Base-by-base conservation (phyloP, 2,888 invertebrate species). In the Acleris holmiana region DNA sequence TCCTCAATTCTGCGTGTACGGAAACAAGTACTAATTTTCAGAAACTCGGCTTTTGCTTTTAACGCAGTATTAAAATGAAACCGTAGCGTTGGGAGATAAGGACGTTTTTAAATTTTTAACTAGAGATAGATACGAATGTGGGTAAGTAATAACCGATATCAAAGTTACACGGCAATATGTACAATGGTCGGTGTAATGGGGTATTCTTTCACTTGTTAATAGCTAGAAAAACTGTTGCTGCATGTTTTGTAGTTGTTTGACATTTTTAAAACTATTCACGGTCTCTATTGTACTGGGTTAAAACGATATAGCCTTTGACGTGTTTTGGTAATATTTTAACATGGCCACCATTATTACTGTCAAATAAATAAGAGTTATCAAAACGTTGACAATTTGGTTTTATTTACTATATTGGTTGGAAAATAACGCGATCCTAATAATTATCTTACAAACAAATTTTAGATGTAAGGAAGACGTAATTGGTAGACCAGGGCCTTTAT, bases 131-230 rank as follows among this genome's bases (percentile, higher is more conserved):
- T 18, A 23, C 6, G 49, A 50, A 17, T 5, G 41, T 59, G 6
- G 17, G 4, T 40, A 21, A 59, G 13, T 25, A 23, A 59, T 18
- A 8, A 2, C n/a, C 44, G 15, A 2, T 44, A 44, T 44, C 17
- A 5, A 44, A 44, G 57, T 61, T 48, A 69, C 69, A 68, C 68
- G 67, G 60, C 64, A 61, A 62, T 67, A 44, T 51, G 49, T n/a
- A 65, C 67, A 66, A 69, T 67, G 53, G 68, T 49, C 55, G 57
- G 50, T 67, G 67, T 68, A 69, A 74, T 57, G 72, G 71, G 56
- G 72, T 69, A 77, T 78, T 73, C 68, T 71, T 73, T 74, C 68
- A 50, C 67, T 68, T 57, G 68, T 67, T 76, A 74, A 75, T 73
- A 71, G 74, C 66, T 60, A 56, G 67, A 69, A 71, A 68, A 72